Base-by-base conservation (phyloP, 2,113 vertebrate species). In the Microcebus jonahi region DNA sequence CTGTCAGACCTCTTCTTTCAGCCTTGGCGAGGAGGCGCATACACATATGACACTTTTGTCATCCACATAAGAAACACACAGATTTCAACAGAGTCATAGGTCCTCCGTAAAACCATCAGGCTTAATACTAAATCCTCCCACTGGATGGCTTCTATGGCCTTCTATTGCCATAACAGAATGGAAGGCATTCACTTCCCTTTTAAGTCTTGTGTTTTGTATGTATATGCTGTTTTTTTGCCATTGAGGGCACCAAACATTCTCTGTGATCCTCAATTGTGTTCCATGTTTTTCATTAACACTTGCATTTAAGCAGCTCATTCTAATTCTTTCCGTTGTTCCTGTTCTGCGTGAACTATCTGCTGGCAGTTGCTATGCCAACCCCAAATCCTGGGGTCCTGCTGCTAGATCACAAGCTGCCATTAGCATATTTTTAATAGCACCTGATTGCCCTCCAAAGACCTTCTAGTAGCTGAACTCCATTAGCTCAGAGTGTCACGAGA, bases 361-460 rank as follows among this genome's bases (percentile, higher is more conserved):
- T 90, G 68, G 83, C 94, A 96, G 97, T 98, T 98, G 92, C 97
- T 90, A 97, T 97, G 97, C 97, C 97, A 97, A 97, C 97, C 77
- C 92, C 96, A 96, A 97, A 97, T 98, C 94, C 95, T 97, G 88
- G 97, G 97, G 97, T 97, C 97, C 90, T 97, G 87, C 95, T 88
- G 95, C 87, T 97, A 90, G 88, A 97, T 95, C 97, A 96, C 80
- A 96, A 93, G 94, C 87, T 95, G 9, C 76, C 85, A 96, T 97
- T 97, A 98, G 92, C 97, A 97, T 97, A 97, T 97, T 97, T 97
- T 96, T 97, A 97, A 97, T 96, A 97, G 94, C 92, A 97, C 96
- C 97, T 97, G 97, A 97, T 97, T 97, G 94, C 87, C 95, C 97
- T 97, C 96, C 92, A 83, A 95, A 97, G 97, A 93, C 90, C 92